Evolutionary conservation across 2,113 vertebrate species (phyloP).

Genomic region (Cranoglanis bouderius): DNA sequence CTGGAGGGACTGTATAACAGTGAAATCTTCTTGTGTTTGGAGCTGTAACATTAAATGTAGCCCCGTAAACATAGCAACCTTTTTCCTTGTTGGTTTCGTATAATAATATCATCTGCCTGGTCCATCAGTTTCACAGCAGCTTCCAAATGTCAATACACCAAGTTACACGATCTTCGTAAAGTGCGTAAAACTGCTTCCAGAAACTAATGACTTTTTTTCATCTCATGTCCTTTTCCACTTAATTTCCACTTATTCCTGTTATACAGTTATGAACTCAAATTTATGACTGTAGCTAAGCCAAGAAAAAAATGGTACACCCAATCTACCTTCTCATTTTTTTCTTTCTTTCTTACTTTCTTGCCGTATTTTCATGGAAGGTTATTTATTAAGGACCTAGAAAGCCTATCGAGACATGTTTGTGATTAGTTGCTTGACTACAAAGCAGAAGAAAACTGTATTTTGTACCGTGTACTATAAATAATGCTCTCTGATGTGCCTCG

Average conservation of each 20-base stretch:
- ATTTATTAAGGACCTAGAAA: background rate
- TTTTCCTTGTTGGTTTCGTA: too few species aligned
- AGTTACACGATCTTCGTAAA: background rate
- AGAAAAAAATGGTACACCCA: background rate
- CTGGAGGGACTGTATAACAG: too few species aligned
- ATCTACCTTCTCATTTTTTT: background rate
- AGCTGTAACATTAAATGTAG: background rate
- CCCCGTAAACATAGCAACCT: too few species aligned
- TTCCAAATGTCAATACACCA: background rate
- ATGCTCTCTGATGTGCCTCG: background rate
- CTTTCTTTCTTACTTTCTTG: background rate
- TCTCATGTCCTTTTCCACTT: too few species aligned
- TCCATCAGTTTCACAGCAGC: background rate
- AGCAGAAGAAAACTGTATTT: background rate
- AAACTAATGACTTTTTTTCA: too few species aligned
- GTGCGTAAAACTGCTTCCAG: background rate
- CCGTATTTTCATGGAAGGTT: background rate
- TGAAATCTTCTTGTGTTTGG: background rate
- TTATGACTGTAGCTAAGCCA: background rate
- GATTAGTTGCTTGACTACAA: background rate
- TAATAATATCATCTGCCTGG: background rate
- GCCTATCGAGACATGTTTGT: background rate
- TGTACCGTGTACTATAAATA: background rate
- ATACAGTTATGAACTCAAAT: background rate
- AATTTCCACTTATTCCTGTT: background rate